Base-by-base conservation (phyloP, 2,113 vertebrate genomes). In the Symphodus melops region DNA sequence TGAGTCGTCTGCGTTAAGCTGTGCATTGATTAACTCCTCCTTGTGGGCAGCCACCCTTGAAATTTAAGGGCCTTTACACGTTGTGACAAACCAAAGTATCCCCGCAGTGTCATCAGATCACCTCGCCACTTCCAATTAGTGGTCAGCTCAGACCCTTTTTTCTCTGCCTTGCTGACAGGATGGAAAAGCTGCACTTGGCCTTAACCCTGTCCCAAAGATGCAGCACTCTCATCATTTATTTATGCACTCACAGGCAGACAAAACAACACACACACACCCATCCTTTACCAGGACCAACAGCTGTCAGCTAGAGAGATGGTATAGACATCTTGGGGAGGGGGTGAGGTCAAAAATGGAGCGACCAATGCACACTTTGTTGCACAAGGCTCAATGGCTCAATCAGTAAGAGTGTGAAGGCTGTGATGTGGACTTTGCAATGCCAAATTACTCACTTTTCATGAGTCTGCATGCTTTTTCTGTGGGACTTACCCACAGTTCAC, bases 81-180 rank as follows among this genome's bases (percentile, higher is more conserved):
- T 86, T 91, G 77, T 94, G 92, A 94, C 90, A 94, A 93, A 87
- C 87, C 85, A 71, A 62, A 90, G 89, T 87, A 75, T 90, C 91
- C 90, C 89, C 8, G 72, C 79, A 65, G 92, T 90, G 90, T 87
- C 86, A 91, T 92, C 83, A 89, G 87, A 90, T 94, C 89, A 91
- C 83, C 74, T 78, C 68, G 77, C 84, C 91, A 83, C 91, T 88
- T 92, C 73, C 81, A 90, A 91, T 92, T 92, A 90, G 81, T 23
- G 60, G 68, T 56, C 75, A 72, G 79, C 61, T 66, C 20, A 19
- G 58, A 71, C 66, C 53, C 61, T 28, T 70, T 33, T 56, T 75
- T 77, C 58, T 70, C 61, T 51, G 14, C 68, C 66, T 28, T 54
- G 68, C 46, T 72, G 75, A 70, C 55, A 10, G 60, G 41, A 58